Percentiles rank a stretch among this genome's conserved stretches.
phyloP scores from a whole-genome alignment of 2,888 invertebrate genomes.

The Altica lythri region DNA sequence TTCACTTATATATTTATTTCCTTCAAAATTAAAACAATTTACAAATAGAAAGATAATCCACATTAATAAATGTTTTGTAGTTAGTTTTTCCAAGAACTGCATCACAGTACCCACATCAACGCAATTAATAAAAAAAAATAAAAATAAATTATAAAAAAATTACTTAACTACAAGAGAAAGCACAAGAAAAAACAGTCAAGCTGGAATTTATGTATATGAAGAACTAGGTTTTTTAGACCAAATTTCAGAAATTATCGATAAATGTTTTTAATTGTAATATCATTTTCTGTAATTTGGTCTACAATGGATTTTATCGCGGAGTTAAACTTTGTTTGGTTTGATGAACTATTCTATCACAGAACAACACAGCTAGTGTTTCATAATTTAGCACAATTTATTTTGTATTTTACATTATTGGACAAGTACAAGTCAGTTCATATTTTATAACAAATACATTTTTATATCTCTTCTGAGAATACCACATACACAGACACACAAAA shows the following conservation, averaged over 20 bases:
- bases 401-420: conserved; percentile 1
- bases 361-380: conserved; percentile 31
- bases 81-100: conserved; percentile 53
- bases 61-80: conserved; percentile 49
- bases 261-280: too few relatives aligned
- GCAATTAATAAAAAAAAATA: conserved; percentile 37
- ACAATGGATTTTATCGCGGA: conserved; percentile 10
- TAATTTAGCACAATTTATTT: conserved; percentile 9
- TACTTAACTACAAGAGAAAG: conserved; percentile 25
- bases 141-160: conserved; percentile 27
- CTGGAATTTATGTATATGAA: conserved; percentile 8
- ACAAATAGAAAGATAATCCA: conserved; percentile 58
- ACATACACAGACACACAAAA: conserved; percentile 3
- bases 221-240: too few relatives aligned
- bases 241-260: too few relatives aligned
- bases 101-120: conserved; percentile 57
- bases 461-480: not conserved
- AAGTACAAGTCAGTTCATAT: conserved; percentile 18
- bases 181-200: conserved; percentile 8
- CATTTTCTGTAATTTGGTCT: not conserved
- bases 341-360: conserved; percentile 44
- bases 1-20: conserved; percentile 53
- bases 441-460: conserved; percentile 29
- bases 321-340: conserved; percentile 30
- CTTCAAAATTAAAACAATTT: conserved; percentile 56